phyloP scores from a whole-genome alignment of 2,113 vertebrate genomes.

The Poeciliopsis turrubarensis region DNA sequence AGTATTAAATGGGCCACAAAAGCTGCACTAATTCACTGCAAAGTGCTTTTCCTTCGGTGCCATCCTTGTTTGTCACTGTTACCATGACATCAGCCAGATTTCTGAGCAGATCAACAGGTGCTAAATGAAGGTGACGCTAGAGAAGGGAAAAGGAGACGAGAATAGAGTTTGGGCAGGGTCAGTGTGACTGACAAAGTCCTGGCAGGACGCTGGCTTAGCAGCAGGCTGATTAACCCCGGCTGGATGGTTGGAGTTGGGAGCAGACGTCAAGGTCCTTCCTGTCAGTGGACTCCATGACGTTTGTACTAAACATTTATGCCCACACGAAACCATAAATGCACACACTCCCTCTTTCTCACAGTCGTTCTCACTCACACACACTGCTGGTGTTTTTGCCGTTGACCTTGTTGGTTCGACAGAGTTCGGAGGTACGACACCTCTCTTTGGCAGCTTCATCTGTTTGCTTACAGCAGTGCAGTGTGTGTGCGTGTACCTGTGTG shows the following conservation, averaged over 20 bases:
- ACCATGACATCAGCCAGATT: slow-evolving; percentile 22
- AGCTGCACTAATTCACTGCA: slow-evolving; percentile 8
- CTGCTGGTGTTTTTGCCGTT: slow-evolving; percentile 38
- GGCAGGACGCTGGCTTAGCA: slow-evolving; percentile 21
- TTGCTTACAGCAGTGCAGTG: slow-evolving; percentile 40
- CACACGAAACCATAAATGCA: slow-evolving; percentile 11
- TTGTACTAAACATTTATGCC: slow-evolving; percentile 24
- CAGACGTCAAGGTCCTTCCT: slow-evolving; percentile 46
- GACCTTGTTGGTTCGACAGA: slow-evolving; percentile 71
- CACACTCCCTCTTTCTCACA: slow-evolving; percentile 1
- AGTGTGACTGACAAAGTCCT: slow-evolving; percentile 52
- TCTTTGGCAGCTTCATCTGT: slow-evolving; percentile 70
- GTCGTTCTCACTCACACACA: slow-evolving; percentile 10
- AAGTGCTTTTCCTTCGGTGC: slow-evolving; percentile 25
- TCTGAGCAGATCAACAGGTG: slow-evolving; percentile 34
- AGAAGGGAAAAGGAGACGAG: background rate
- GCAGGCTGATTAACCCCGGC: slow-evolving; percentile 35
- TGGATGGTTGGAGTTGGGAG: slow-evolving; percentile 9
- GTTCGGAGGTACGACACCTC: slow-evolving; percentile 64
- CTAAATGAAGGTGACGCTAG: background rate
- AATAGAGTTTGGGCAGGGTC: slow-evolving; percentile 22
- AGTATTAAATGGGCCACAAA: slow-evolving; percentile 36
- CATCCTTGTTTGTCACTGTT: slow-evolving; percentile 10
- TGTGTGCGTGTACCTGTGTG: slow-evolving; percentile 18
- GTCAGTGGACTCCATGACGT: slow-evolving; percentile 23